These are phyloP conservation scores for Meriones psammophilus DNA, from an alignment of 2,797 vertebrate species.

Conservation along the genomic window DNA sequence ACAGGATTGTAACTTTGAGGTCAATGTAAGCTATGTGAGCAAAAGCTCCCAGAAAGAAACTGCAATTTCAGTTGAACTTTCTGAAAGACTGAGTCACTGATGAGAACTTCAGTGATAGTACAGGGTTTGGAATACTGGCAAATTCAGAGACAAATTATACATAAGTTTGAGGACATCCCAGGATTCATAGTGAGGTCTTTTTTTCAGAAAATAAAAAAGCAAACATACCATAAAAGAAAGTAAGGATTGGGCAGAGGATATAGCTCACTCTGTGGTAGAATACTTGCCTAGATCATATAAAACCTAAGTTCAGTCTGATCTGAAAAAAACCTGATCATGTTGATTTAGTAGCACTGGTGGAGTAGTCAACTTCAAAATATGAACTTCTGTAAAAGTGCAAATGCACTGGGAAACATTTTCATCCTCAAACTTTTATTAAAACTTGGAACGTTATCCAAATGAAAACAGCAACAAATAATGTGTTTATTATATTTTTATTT, in stretches of 20 bases:
- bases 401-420: background rate
- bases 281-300: background rate
- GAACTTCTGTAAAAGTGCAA: background rate
- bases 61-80: background rate
- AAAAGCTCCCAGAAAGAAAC: background rate
- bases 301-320: background rate
- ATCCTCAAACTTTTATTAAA: conserved; percentile 26
- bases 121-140: no score
- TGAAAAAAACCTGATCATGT: background rate
- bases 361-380: background rate
- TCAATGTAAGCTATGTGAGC: background rate
- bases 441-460: background rate
- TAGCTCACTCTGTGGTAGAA: background rate
- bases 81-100: background rate
- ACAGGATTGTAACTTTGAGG: background rate
- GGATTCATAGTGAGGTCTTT: background rate
- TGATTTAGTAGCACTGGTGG: background rate
- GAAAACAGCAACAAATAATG: background rate
- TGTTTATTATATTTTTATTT: no score
- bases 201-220: background rate
- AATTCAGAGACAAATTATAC: background rate
- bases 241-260: background rate
- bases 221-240: background rate
- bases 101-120: background rate
- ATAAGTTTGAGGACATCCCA: background rate